phyloP scores from a whole-genome alignment of 2,113 vertebrate species.

The Dolichallabes microphthalmus region DNA sequence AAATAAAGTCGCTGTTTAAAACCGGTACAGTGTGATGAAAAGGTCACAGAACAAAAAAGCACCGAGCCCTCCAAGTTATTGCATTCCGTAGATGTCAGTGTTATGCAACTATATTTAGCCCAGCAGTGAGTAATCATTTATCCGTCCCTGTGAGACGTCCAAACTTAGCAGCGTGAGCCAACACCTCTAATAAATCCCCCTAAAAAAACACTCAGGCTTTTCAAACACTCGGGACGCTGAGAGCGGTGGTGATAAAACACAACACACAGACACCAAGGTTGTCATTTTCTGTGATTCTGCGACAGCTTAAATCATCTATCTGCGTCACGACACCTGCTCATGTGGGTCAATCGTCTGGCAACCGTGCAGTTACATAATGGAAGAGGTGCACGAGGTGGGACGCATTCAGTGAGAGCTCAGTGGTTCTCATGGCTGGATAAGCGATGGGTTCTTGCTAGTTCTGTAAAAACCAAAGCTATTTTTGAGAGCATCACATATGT shows the following conservation, averaged over 20 bases:
- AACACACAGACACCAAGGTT: background rate
- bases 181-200: background rate
- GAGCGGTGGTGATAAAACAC: background rate
- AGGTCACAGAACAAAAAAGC: conserved; percentile 61
- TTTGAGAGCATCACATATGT: background rate
- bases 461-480: background rate
- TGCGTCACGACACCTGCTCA: conserved; percentile 45
- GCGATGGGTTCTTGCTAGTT: background rate
- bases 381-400: conserved; percentile 5
- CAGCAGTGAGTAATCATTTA: conserved; percentile 50
- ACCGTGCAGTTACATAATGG: conserved; percentile 49
- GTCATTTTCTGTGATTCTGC: background rate
- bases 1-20: conserved; percentile 57
- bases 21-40: conserved; percentile 57
- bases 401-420: background rate
- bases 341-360: conserved; percentile 30
- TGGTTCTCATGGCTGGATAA: background rate
- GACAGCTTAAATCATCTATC: conserved; percentile 12
- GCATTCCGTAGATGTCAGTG: conserved; percentile 39
- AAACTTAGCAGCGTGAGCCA: conserved; percentile 22
- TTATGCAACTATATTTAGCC: conserved; percentile 52
- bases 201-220: conserved; percentile 13
- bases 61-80: conserved; percentile 11
- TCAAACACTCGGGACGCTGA: conserved; percentile 3
- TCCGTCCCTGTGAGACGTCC: conserved; percentile 19